Evolutionary conservation across 1,140 invertebrate species (phyloP).

Genomic region (Drosophila nigrodunni): DNA sequence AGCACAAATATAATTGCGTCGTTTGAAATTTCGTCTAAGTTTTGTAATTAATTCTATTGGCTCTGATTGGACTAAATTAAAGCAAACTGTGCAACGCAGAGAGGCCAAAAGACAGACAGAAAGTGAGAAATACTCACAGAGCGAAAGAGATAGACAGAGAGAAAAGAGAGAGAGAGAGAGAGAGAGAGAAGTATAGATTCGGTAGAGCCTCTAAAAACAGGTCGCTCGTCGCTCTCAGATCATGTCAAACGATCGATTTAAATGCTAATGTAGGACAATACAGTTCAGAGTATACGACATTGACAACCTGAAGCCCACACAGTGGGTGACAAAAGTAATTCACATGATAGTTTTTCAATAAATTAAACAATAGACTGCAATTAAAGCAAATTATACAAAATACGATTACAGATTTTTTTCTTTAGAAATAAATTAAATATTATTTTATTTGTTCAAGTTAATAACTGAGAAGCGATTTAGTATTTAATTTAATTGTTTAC

Average conservation of each 20-base stretch:
- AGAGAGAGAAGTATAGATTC: not conserved
- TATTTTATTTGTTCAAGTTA: too few relatives aligned
- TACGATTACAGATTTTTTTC: too few relatives aligned
- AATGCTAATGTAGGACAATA: slow-evolving; percentile 32
- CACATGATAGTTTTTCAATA: not conserved
- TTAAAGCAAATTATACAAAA: not conserved
- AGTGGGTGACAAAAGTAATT: not conserved
- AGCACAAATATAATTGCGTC: slow-evolving; percentile 70
- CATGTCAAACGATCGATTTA: slow-evolving; percentile 28
- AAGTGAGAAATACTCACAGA: not conserved
- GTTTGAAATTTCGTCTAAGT: slow-evolving; percentile 57
- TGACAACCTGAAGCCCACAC: slow-evolving; percentile 25
- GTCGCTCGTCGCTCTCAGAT: not conserved
- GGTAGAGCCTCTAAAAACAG: not conserved
- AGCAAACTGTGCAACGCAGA: slow-evolving; percentile 40
- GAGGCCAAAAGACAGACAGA: not conserved
- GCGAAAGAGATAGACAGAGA: not conserved
- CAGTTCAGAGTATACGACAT: slow-evolving; percentile 2
- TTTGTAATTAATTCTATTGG: slow-evolving; percentile 77
- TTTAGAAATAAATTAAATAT: too few relatives aligned
- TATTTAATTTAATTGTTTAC: too few relatives aligned
- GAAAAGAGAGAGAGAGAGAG: not conserved
- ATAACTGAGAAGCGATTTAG: too few relatives aligned
- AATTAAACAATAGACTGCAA: not conserved
- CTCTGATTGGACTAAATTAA: slow-evolving; percentile 77